A percentile compares a stretch with the other conserved stretches of the same genome.
Evolutionary conservation across 2,888 invertebrate species (phyloP).

Genomic region (Schrankia costaestrigalis): DNA sequence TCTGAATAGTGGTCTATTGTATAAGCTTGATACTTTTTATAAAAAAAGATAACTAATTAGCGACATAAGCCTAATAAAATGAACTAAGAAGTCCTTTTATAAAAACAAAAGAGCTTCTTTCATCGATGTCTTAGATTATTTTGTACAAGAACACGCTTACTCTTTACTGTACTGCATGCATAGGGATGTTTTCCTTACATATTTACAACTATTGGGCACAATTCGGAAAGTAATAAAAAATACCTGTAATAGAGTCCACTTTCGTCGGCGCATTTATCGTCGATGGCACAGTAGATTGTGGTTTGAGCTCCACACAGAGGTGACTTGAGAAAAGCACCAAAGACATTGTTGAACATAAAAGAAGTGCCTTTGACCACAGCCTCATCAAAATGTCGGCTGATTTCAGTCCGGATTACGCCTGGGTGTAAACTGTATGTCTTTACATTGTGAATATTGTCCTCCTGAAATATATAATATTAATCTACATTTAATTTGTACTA

Average conservation of each 20-base stretch:
- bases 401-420: conserved; percentile 83
- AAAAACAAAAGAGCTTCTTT: too few species aligned
- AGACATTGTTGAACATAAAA: conserved; percentile 52
- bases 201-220: too few species aligned
- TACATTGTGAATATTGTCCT: conserved; percentile 63
- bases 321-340: conserved; percentile 73
- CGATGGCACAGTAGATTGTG: conserved; percentile 84
- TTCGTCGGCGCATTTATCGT: conserved; percentile 80
- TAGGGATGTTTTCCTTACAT: too few species aligned
- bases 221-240: too few species aligned
- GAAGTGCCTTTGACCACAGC: conserved; percentile 47
- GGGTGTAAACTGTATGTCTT: conserved; percentile 83
- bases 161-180: too few species aligned
- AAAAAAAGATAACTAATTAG: too few species aligned
- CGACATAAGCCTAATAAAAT: too few species aligned
- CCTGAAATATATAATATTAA: conserved; percentile 37
- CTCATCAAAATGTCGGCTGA: conserved; percentile 79
- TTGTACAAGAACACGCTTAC: too few species aligned
- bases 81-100: too few species aligned
- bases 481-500: not conserved
- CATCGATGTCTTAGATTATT: too few species aligned
- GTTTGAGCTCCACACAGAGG: conserved; percentile 87
- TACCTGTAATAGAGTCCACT: conserved; percentile 80
- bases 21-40: too few species aligned
- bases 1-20: too few species aligned